phyloP scores from a whole-genome alignment of 2,888 invertebrate species.

The Physocephala rufipes region DNA sequence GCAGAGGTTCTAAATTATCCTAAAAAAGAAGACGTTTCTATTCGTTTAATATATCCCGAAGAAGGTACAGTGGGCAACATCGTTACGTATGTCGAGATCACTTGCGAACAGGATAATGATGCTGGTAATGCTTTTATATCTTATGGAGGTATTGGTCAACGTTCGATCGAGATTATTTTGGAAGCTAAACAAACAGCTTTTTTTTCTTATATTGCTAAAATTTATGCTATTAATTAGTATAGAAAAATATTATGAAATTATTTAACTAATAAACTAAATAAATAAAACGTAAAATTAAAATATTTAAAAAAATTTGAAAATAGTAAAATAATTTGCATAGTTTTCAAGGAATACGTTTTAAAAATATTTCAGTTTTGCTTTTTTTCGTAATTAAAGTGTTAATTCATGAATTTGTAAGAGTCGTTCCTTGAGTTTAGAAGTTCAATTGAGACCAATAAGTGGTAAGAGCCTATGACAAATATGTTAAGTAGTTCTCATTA shows the following conservation, averaged over 20 bases:
- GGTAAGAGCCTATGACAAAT: too few relatives aligned
- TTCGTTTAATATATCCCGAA: slow-evolving; percentile 60
- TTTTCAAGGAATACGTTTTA: too few relatives aligned
- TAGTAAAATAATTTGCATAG: too few relatives aligned
- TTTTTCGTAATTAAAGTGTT: too few relatives aligned
- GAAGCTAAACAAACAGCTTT: slow-evolving; percentile 57
- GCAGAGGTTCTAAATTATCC: slow-evolving; percentile 55
- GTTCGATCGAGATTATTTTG: slow-evolving; percentile 58
- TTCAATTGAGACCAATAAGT: too few relatives aligned
- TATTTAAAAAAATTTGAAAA: too few relatives aligned
- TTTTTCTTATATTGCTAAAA: slow-evolving; percentile 57
- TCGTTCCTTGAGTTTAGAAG: too few relatives aligned
- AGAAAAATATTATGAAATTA: neutral
- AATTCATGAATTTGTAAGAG: too few relatives aligned
- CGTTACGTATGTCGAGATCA: slow-evolving; percentile 57
- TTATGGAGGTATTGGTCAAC: slow-evolving; percentile 62
- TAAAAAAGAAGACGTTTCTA: slow-evolving; percentile 54
- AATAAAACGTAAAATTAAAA: too few relatives aligned
- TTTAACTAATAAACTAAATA: too few relatives aligned
- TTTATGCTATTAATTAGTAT: slow-evolving; percentile 53
- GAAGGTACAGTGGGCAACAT: slow-evolving; percentile 54
- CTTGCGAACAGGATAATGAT: slow-evolving; percentile 54
- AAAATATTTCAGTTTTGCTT: too few relatives aligned
- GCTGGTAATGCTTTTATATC: slow-evolving; percentile 61
- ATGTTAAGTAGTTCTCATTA: too few relatives aligned